Conservation (phyloP, 2,797 vertebrate species). For the Furcifer pardalis region DNA sequence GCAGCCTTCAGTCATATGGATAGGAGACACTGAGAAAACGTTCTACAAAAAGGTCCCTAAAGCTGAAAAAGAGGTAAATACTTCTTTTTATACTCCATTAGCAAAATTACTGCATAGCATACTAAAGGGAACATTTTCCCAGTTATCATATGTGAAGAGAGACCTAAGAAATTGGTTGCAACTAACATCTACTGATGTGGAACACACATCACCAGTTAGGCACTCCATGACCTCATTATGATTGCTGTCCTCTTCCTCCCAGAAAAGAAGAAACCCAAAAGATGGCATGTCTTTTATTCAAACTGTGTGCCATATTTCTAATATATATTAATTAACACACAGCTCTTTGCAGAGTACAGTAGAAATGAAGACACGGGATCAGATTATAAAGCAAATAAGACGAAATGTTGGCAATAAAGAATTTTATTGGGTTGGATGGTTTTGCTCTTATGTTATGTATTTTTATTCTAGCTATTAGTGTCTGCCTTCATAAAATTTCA, state of each 20-base stretch:
- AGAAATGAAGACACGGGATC: neutral
- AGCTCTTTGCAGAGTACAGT: neutral
- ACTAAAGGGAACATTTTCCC: neutral
- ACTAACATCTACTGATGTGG: neutral
- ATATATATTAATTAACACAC: neutral
- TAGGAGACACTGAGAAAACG: constrained; percentile 83
- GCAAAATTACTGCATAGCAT: neutral
- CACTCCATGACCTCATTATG: neutral
- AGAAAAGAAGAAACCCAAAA: neutral
- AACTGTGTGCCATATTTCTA: neutral
- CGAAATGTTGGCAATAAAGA: too few species aligned
- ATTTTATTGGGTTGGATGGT: too few species aligned
- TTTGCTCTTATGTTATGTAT: neutral
- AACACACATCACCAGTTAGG: neutral
- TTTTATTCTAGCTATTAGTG: neutral
- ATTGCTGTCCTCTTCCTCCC: neutral
- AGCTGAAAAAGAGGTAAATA: constrained; percentile 76
- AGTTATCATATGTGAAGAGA: too few species aligned
- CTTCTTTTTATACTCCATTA: constrained; percentile 32
- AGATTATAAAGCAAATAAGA: neutral
- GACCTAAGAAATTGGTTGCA: too few species aligned
- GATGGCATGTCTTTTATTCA: neutral
- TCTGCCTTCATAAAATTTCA: neutral
- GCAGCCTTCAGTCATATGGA: constrained; percentile 88
- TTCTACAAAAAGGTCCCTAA: constrained; percentile 80